Evolutionary conservation across 2,797 vertebrate genomes (phyloP), one percentile per base, ranked within the genome.

Genomic region (Gymnothorax javanicus): DNA sequence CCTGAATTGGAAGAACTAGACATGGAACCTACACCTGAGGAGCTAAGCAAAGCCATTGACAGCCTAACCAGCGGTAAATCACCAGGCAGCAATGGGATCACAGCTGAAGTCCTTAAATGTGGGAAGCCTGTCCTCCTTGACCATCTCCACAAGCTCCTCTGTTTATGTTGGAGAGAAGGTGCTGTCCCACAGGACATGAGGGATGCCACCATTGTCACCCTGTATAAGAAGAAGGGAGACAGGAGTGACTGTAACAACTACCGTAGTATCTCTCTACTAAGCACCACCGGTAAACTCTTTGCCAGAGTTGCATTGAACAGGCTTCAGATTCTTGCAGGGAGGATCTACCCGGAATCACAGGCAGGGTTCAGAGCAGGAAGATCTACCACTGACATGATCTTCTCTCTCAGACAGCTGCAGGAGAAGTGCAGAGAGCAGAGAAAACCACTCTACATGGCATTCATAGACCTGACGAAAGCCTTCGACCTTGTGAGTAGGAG

Each of bases 211-310:
- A 87, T 83, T 25, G 20, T 87, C 60, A 88, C 69, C 6, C 73
- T 86, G 57, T 83, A 88, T 58, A 88, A 43, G 56, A 87, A 86
- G 43, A 87, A 89, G 52, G 64, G 58, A 8, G 64, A 85, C 84
- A 5, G 27, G 11, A 87, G 83, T 67, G 73, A 87, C 43, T 87
- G 67, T 60, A 58, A 85, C 52, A 82, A 82, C 77, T 81, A 86
- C 57, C 13, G 58, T 11, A 27, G 56, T 33, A 84, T 87, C 56
- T 59, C 81, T 23, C 58, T 86, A 8, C 77, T 67, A 17, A 85
- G 84, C 52, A 75, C 59, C 56, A 67, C 69, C 20, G 82, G 12
- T 17, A 75, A 87, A 62, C 62, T 62, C 27, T 64, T 71, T 59
- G 56, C 82, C 17, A 23, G 2, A 3, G 57, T 79, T 20, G 57